Percentiles rank a stretch among this genome's conserved stretches.
phyloP scores from a whole-genome alignment of 2,797 vertebrate species.

The Nannoperca australis region DNA sequence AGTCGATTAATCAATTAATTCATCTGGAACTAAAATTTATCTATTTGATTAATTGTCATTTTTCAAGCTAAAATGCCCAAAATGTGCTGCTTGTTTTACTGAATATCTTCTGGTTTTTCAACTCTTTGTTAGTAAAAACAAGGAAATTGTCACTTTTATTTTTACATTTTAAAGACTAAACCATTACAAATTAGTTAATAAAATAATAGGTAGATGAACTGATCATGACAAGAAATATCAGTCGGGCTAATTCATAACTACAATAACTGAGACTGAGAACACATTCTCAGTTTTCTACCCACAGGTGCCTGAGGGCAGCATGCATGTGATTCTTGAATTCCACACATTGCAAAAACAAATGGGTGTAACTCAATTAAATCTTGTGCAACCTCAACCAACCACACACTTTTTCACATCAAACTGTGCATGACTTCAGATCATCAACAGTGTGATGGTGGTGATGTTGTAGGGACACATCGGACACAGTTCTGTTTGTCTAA shows the following conservation, averaged over 20 bases:
- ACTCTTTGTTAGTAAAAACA: background rate
- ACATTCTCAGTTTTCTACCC: too few relatives aligned
- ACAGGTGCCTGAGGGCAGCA: background rate
- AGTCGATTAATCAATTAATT: too few relatives aligned
- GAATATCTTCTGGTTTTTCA: background rate
- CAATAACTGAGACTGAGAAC: background rate
- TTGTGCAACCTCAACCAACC: background rate
- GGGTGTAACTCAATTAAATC: background rate
- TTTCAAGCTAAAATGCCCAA: background rate
- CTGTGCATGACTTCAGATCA: background rate
- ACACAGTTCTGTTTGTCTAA: background rate
- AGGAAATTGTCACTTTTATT: background rate
- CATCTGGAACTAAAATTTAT: too few relatives aligned
- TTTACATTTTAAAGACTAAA: background rate
- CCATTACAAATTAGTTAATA: background rate
- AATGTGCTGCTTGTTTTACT: background rate
- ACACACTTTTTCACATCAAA: too few relatives aligned
- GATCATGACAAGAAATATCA: background rate
- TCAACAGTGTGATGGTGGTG: background rate
- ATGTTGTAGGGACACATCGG: background rate
- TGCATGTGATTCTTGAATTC: background rate
- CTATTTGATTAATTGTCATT: too few relatives aligned
- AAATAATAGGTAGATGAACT: background rate
- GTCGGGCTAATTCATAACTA: too few relatives aligned
- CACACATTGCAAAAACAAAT: background rate